These are phyloP conservation scores for Gymnoscopelus microlampas DNA, from an alignment of 2,797 vertebrate species.

Conservation along the genomic window DNA sequence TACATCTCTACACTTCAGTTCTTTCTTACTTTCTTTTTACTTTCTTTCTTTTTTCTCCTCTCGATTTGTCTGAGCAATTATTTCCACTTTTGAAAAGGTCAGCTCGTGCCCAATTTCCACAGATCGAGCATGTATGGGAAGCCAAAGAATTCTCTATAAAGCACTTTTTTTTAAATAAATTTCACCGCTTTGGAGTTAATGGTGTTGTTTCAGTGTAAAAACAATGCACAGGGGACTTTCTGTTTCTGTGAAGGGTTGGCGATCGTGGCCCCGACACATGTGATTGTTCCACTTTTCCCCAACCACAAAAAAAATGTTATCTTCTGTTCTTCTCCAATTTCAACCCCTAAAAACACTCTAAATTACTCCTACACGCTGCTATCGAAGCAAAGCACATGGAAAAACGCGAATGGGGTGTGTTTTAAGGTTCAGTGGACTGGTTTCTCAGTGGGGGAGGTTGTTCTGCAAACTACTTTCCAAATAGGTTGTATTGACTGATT, in stretches of 20 bases:
- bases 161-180: slow-evolving; percentile 47
- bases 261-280: slow-evolving; percentile 46
- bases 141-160: slow-evolving; percentile 44
- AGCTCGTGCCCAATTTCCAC: slow-evolving; percentile 47
- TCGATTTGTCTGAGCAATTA: slow-evolving; percentile 55
- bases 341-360: slow-evolving; percentile 53
- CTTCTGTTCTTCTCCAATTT: slow-evolving; percentile 57
- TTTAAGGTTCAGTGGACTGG: slow-evolving; percentile 56
- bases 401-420: slow-evolving; percentile 40
- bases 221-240: slow-evolving; percentile 45
- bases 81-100: slow-evolving; percentile 62
- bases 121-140: slow-evolving; percentile 66
- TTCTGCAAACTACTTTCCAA: slow-evolving; percentile 68
- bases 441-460: slow-evolving; percentile 52
- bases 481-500: slow-evolving; percentile 79
- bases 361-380: slow-evolving; percentile 44
- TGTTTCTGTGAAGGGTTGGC: slow-evolving; percentile 34
- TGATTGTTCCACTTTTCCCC: slow-evolving; percentile 53
- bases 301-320: slow-evolving; percentile 50
- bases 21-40: slow-evolving; percentile 6
- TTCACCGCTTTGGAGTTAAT: slow-evolving; percentile 63
- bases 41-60: slow-evolving; percentile 35
- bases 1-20: slow-evolving; percentile 48
- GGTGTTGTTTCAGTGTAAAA: slow-evolving; percentile 51
- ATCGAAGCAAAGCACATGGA: slow-evolving; percentile 40